A percentile compares a stretch with the other conserved stretches of the same genome.
Conservation (phyloP, 2,113 vertebrate species). For the Crypturellus undulatus region DNA sequence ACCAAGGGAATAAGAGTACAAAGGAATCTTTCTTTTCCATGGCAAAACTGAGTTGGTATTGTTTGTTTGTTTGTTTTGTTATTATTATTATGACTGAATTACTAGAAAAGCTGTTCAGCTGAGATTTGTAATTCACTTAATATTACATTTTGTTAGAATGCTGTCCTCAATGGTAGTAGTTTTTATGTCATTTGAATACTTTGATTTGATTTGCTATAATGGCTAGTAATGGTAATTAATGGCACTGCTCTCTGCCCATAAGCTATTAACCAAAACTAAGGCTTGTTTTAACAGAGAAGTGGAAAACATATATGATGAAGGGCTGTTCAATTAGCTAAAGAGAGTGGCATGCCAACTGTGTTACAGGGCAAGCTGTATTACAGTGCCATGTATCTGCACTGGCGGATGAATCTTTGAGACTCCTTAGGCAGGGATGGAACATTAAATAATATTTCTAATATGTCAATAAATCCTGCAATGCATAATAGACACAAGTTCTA, state of each 20-base stretch:
- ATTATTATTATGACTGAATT: background rate
- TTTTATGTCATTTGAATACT: background rate
- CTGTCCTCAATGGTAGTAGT: no score
- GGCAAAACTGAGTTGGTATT: background rate
- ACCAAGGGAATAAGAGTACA: accelerated
- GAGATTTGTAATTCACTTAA: background rate
- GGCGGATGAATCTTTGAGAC: background rate
- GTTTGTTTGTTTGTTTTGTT: no score
- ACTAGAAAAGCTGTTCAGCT: background rate
- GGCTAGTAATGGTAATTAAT: background rate
- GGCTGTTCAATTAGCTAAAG: background rate
- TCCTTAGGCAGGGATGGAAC: background rate
- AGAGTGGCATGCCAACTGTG: background rate
- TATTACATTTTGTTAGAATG: background rate
- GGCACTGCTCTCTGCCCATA: background rate
- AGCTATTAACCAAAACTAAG: background rate
- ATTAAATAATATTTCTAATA: background rate
- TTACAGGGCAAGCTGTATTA: background rate
- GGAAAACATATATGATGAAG: background rate
- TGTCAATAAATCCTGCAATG: background rate
- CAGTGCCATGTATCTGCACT: background rate
- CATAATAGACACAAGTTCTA: background rate
- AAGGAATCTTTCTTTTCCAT: background rate
- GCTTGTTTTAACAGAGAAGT: background rate
- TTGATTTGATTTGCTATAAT: background rate